These are phyloP conservation scores for Spea bombifrons DNA, from an alignment of 2,113 vertebrate species.

Conservation along the genomic window DNA sequence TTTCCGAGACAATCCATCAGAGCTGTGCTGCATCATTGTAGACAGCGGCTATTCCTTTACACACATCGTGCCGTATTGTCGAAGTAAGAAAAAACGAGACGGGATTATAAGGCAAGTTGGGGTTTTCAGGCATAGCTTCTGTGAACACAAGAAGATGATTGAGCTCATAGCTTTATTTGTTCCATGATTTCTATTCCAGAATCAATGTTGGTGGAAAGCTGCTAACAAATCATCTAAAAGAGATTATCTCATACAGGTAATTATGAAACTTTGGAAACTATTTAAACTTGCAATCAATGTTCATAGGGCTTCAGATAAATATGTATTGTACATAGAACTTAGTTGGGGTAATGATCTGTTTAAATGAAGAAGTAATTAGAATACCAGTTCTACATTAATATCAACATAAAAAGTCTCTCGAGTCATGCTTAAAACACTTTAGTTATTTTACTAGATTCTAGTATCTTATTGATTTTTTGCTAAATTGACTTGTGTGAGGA, in stretches of 20 bases:
- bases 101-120: slow-evolving; percentile 86
- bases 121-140: neutral
- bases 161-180: neutral
- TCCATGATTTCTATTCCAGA: slow-evolving; percentile 61
- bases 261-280: neutral
- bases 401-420: no score
- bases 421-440: no score
- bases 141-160: slow-evolving; percentile 19
- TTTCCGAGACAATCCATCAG: slow-evolving; percentile 83
- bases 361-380: no score
- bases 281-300: no score
- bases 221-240: slow-evolving; percentile 96
- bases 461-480: no score
- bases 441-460: no score
- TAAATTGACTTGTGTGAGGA: no score
- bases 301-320: no score
- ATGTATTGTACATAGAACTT: no score
- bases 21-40: slow-evolving; percentile 91
- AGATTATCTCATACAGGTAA: slow-evolving; percentile 97
- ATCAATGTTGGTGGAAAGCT: slow-evolving; percentile 96
- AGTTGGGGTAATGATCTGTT: no score
- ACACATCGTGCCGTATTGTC: slow-evolving; percentile 89
- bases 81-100: slow-evolving; percentile 93
- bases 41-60: slow-evolving; percentile 97
- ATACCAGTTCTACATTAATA: no score